A percentile compares a stretch with the other conserved stretches of the same genome.
Evolutionary conservation across 2,888 invertebrate genomes (phyloP).

Genomic region (Heliconius ethilla): DNA sequence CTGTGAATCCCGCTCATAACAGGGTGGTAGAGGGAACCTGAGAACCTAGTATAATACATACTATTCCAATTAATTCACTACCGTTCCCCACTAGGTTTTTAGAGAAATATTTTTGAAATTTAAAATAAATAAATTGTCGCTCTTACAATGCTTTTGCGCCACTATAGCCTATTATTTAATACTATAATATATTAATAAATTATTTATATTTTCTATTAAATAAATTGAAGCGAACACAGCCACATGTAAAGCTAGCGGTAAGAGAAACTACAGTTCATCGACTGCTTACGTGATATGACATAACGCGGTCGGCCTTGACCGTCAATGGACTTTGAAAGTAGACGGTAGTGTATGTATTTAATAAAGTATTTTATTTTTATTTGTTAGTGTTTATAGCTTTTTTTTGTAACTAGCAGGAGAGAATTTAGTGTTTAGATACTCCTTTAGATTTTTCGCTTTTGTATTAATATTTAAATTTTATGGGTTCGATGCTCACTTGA

Average conservation of each 20-base stretch:
- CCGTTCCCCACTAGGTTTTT: too few relatives aligned
- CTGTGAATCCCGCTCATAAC: too few relatives aligned
- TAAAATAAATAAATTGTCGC: too few relatives aligned
- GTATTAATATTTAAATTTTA: too few relatives aligned
- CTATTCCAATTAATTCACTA: too few relatives aligned
- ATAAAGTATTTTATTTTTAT: neutral
- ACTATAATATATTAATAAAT: neutral
- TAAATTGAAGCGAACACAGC: neutral
- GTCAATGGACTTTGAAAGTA: conserved; percentile 23
- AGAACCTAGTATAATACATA: too few relatives aligned
- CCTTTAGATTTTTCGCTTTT: too few relatives aligned
- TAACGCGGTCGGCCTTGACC: conserved; percentile 36
- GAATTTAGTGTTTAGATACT: neutral
- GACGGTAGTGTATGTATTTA: neutral
- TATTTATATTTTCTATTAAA: neutral
- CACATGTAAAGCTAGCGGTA: neutral
- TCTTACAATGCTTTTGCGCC: too few relatives aligned
- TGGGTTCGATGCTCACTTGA: too few relatives aligned
- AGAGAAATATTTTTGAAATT: too few relatives aligned
- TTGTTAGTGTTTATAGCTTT: neutral
- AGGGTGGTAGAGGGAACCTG: too few relatives aligned
- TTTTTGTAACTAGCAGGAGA: neutral
- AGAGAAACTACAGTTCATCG: conserved; percentile 31
- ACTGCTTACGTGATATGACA: conserved; percentile 26
- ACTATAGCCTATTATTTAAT: neutral